Evolutionary conservation across 2,797 vertebrate species (phyloP), one percentile per base, ranked within the genome.

Genomic region (Serranus cabrilla): DNA sequence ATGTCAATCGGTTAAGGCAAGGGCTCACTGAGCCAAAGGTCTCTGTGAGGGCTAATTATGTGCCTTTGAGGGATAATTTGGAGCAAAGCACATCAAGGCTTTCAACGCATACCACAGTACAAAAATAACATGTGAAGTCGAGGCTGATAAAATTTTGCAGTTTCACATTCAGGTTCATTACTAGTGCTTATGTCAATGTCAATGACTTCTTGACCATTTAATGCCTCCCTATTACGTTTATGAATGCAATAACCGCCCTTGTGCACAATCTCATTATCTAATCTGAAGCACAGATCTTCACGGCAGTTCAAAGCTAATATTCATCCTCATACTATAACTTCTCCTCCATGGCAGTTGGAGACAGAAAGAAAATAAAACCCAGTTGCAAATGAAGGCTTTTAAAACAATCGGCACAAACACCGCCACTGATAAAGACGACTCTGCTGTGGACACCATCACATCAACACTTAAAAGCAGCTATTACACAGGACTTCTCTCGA

Each of bases 31-130:
- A 87, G 81, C 76, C 74, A 86, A 85, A 89, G 79, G 82, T 89
- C 78, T 84, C 50, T 13, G 54, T 60, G 52, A 74, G 65, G 86
- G 76, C 80, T 92, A 92, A 94, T 91, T 89, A 84, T 75, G 50
- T 83, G 84, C 56, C 88, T 86, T 84, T 65, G 58, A 84, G 84
- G 75, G 82, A 80, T 84, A 67, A 81, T 82, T 83, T 84, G 62
- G 70, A 84, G 27, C 64, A 50, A 27, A 52, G 77, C 62, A 74
- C 60, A 78, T 81, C 25, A 58, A 78, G 54, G 64, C 57, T 60
- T 50, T 62, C 42, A 69, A 69, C 40, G 43, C 27, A 20, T 57
- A 68, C 43, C 62, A 61, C 39, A 66, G 66, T 74, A 69, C 43
- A 75, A 80, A 91, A 88, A 90, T 78, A 78, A 69, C 47, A 83